Evolutionary conservation across 2,888 invertebrate species (phyloP).

Genomic region (Cerceris rybyensis): DNA sequence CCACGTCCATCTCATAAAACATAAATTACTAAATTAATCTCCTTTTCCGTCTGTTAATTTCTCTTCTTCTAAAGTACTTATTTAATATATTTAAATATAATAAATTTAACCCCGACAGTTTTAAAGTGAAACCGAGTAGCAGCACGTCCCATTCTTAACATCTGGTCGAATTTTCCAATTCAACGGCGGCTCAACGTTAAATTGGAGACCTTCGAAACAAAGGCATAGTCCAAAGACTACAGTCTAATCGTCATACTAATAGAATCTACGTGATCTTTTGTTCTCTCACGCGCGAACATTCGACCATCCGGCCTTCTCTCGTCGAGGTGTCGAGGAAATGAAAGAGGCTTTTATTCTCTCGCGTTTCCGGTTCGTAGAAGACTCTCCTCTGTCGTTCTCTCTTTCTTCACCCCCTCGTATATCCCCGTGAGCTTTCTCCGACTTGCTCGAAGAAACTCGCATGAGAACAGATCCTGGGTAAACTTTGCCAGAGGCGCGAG

Average conservation of each 20-base stretch:
- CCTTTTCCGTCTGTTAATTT: no score
- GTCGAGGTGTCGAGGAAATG: constrained; percentile 27
- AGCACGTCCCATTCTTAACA: no score
- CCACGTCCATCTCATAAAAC: no score
- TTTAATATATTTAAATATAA: no score
- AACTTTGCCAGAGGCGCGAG: constrained; percentile 35
- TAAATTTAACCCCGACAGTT: no score
- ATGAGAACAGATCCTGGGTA: constrained; percentile 20
- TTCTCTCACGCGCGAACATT: constrained; percentile 1
- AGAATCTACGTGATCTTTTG: background rate
- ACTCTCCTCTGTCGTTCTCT: background rate
- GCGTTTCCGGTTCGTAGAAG: constrained; percentile 26
- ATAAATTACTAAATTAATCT: no score
- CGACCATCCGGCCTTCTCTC: constrained; percentile 11
- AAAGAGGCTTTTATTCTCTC: constrained; percentile 36
- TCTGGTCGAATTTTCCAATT: background rate
- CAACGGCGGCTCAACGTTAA: no score
- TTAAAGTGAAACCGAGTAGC: background rate
- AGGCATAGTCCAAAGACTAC: no score
- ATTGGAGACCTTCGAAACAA: no score
- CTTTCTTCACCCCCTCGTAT: constrained; percentile 3
- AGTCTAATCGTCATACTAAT: no score
- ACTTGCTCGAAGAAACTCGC: constrained; percentile 5
- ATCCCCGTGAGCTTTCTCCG: constrained; percentile 10
- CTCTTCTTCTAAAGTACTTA: no score